These are phyloP conservation scores for Apotomis turbidana DNA, from an alignment of 2,888 invertebrate species.

Conservation along the genomic window DNA sequence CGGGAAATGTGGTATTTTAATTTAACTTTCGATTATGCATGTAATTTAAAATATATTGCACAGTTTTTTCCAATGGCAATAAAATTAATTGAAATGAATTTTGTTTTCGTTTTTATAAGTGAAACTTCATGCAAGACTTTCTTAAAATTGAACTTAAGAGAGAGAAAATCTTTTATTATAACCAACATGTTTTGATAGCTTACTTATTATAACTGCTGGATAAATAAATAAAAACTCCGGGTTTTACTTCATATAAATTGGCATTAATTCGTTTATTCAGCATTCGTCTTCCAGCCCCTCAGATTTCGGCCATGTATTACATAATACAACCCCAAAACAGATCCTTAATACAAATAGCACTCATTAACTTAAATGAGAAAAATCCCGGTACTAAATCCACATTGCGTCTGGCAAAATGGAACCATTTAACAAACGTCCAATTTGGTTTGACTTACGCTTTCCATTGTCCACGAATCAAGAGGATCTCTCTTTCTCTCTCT, in stretches of 20 bases:
- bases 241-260: background rate
- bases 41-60: too few relatives aligned
- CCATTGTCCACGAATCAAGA: background rate
- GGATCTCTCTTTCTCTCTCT: background rate
- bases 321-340: background rate
- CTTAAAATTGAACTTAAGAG: too few relatives aligned
- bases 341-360: conserved; percentile 11
- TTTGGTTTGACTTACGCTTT: background rate
- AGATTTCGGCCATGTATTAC: background rate
- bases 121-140: too few relatives aligned
- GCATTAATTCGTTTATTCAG: background rate
- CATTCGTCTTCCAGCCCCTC: background rate
- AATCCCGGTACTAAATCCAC: conserved; percentile 12
- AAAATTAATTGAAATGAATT: too few relatives aligned
- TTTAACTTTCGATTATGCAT: too few relatives aligned
- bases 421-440: conserved; percentile 2
- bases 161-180: too few relatives aligned
- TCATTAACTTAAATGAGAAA: conserved; percentile 16
- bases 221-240: too few relatives aligned
- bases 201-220: too few relatives aligned
- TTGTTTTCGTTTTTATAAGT: too few relatives aligned
- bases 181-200: too few relatives aligned
- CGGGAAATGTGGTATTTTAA: too few relatives aligned
- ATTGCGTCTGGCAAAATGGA: conserved; percentile 3
- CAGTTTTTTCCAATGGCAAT: too few relatives aligned